A percentile compares a stretch with the other conserved stretches of the same genome.
Evolutionary conservation across 2,888 invertebrate genomes (phyloP).

Genomic region (Spodoptera exigua): DNA sequence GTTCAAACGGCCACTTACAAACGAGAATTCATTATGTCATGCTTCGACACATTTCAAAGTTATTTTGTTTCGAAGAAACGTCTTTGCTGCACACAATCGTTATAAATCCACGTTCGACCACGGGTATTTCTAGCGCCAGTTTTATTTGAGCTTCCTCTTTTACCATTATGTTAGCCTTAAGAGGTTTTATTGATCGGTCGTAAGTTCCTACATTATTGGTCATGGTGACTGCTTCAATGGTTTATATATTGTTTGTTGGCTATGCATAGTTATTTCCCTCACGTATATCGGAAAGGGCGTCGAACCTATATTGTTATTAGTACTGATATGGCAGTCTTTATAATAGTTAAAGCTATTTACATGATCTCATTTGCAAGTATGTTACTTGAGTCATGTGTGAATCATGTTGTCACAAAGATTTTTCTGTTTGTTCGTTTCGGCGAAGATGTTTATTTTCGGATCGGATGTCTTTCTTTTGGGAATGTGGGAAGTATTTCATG

Average conservation of each 20-base stretch:
- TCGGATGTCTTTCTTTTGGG: constrained; percentile 1
- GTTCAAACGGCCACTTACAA: constrained; percentile 49
- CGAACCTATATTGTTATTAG: constrained; percentile 66
- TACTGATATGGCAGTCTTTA: constrained; percentile 62
- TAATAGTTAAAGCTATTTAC: constrained; percentile 59
- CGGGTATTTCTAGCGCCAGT: constrained; percentile 65
- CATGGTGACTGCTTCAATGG: constrained; percentile 70
- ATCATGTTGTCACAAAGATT: constrained; percentile 48
- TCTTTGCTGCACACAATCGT: constrained; percentile 68
- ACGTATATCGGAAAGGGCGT: constrained; percentile 60
- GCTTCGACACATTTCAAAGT: constrained; percentile 68
- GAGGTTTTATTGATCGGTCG: constrained; percentile 60
- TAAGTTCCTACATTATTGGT: constrained; percentile 69
- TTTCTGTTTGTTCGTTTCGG: constrained; percentile 41
- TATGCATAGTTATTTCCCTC: constrained; percentile 74
- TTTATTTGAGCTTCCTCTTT: constrained; percentile 65
- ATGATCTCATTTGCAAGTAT: constrained; percentile 65
- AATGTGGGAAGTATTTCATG: constrained; percentile 15
- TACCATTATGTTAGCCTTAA: constrained; percentile 53
- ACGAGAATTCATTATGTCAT: constrained; percentile 64
- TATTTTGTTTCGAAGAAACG: constrained; percentile 76
- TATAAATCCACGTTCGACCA: constrained; percentile 72
- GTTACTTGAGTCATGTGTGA: constrained; percentile 60
- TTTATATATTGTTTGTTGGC: constrained; percentile 76
- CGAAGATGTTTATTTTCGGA: constrained; percentile 33